Conservation (phyloP, 2,888 invertebrate species). For the Melipona bicolor region DNA sequence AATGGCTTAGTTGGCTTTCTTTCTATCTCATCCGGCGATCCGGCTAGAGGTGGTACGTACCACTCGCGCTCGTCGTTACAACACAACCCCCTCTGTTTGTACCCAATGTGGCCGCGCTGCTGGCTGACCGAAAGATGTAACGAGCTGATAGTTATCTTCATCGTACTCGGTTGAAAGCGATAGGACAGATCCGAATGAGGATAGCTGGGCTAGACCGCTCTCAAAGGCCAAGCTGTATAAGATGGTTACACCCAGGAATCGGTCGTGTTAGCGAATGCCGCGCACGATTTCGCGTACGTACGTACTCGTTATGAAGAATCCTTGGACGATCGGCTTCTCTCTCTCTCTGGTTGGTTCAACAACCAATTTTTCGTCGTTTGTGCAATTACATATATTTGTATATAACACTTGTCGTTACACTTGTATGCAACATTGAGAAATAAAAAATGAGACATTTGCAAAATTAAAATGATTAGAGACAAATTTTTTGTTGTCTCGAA, state of each 20-base stretch:
- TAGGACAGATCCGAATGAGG: conserved; percentile 64
- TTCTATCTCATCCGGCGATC: conserved; percentile 76
- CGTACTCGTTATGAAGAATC: conserved; percentile 61
- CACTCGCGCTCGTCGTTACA: conserved; percentile 54
- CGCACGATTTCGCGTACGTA: conserved; percentile 55
- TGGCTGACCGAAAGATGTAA: conserved; percentile 71
- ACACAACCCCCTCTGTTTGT: conserved; percentile 40
- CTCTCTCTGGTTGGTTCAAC: too few relatives aligned
- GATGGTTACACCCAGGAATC: conserved; percentile 54
- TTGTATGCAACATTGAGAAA: too few relatives aligned
- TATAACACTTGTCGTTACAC: too few relatives aligned
- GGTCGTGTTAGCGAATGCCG: conserved; percentile 54
- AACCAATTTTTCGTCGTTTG: too few relatives aligned
- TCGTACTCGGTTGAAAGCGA: conserved; percentile 68
- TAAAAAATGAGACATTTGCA: too few relatives aligned
- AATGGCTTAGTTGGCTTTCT: conserved; percentile 77
- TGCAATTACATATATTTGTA: too few relatives aligned
- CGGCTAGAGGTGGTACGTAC: conserved; percentile 70
- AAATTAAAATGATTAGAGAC: too few relatives aligned
- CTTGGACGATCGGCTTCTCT: conserved; percentile 19
- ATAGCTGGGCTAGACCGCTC: conserved; percentile 56
- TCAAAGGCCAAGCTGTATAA: conserved; percentile 53
- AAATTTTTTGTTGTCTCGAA: too few relatives aligned
- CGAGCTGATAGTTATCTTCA: conserved; percentile 80
- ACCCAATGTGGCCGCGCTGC: conserved; percentile 30